A percentile compares a stretch with the other conserved stretches of the same genome.
Evolutionary conservation across 2,888 invertebrate species (phyloP).

Genomic region (Bembecia ichneumoniformis): DNA sequence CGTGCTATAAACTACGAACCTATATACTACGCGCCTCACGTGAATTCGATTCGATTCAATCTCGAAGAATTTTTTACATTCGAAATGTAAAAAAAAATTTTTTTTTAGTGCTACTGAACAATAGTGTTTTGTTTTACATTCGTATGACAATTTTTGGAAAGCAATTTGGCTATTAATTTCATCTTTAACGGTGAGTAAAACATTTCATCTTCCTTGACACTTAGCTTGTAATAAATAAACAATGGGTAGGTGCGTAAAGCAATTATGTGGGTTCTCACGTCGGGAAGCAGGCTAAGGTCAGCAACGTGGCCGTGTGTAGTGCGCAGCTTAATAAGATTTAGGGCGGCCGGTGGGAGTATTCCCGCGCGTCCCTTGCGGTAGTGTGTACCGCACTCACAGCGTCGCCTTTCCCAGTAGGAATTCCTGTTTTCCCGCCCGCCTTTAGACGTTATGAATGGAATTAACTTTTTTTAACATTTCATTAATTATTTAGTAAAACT

Average conservation of each 20-base stretch:
- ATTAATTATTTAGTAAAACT: too few relatives aligned
- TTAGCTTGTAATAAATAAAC: slow-evolving; percentile 7
- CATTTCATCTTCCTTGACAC: neutral
- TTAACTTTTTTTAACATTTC: neutral
- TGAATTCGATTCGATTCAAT: neutral
- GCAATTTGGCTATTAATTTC: neutral
- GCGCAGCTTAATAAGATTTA: slow-evolving; percentile 47
- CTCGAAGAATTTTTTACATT: neutral
- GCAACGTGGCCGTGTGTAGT: neutral
- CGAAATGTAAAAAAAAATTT: neutral
- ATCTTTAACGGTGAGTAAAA: neutral
- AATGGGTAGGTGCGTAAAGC: slow-evolving; percentile 6
- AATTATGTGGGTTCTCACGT: slow-evolving; percentile 29
- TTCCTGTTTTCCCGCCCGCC: slow-evolving; percentile 31
- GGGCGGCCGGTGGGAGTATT: slow-evolving; percentile 24
- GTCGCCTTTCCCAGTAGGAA: slow-evolving; percentile 15
- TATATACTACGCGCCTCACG: neutral
- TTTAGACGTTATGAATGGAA: slow-evolving; percentile 8
- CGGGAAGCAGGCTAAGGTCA: slow-evolving; percentile 34
- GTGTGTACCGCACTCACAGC: slow-evolving; percentile 16
- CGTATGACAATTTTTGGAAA: neutral
- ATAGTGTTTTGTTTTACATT: neutral
- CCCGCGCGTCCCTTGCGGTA: slow-evolving; percentile 18
- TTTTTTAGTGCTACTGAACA: neutral
- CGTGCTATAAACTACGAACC: slow-evolving; percentile 24